Conservation (phyloP, 2,113 vertebrate genomes). For the Orcinus orca region DNA sequence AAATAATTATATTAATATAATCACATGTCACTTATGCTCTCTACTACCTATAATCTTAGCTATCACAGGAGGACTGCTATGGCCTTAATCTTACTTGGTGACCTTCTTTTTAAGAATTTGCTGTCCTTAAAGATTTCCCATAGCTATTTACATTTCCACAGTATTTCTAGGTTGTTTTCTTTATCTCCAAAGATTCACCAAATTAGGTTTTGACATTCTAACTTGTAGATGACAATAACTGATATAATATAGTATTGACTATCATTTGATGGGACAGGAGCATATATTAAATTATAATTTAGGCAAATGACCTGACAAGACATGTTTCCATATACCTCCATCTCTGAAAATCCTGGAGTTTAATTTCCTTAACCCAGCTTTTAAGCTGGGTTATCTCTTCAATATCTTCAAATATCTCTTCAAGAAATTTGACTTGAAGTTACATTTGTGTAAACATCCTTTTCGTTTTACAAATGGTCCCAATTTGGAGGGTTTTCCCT, state of each 20-base stretch:
- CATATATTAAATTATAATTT: not conserved
- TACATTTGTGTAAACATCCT: not conserved
- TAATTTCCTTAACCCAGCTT: not conserved
- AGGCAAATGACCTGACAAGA: not conserved
- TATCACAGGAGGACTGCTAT: not conserved
- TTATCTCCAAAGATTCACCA: not conserved
- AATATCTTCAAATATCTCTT: too few relatives aligned
- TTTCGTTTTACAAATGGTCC: not conserved
- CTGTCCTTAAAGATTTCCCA: not conserved
- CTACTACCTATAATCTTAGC: not conserved
- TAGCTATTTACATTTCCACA: not conserved
- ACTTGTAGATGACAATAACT: not conserved
- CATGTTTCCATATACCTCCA: not conserved
- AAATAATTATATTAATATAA: not conserved
- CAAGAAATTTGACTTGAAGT: not conserved
- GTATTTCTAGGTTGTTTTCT: not conserved
- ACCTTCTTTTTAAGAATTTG: not conserved
- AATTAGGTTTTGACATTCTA: not conserved
- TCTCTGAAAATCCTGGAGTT: not conserved
- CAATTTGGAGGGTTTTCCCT: not conserved
- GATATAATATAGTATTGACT: not conserved
- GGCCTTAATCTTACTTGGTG: not conserved
- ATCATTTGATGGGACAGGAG: not conserved
- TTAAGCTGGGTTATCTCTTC: too few relatives aligned
- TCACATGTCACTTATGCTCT: rapidly evolving